Evolutionary conservation across 1,140 invertebrate genomes (phyloP), one percentile per base, ranked within the genome.

Genomic region (Agrilus planipennis): DNA sequence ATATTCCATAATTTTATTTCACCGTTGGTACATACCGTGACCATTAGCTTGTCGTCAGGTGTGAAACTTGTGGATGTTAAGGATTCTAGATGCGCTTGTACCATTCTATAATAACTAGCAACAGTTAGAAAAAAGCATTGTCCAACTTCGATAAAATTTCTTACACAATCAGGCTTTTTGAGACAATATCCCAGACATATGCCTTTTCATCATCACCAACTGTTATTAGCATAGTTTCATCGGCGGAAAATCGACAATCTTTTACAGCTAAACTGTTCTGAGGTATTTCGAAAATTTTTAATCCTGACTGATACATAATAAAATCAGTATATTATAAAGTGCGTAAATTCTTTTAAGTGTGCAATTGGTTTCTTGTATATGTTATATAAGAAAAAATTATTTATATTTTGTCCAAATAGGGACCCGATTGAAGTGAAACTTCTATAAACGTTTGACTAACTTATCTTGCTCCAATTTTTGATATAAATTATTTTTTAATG

Each of bases 161-260:
- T 54, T 56, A 52, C 45, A 46, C 41, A 15, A 80, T 50, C 46
- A 67, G 63, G 44, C 73, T 65, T 59, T 71, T 68, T 4, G 64
- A 70, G 60, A 0, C 42, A 34, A 75, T 52, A 49, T 77, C 67
- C 79, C 80, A 86, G 9, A 85, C 50, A 21, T 70, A 73, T 0
- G 77, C 64, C 27, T 69, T 73, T 54, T 85, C 79, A 60, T 86
- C 82, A 59, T 86, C 81, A 19, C 81, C 75, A 12, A 76, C 81
- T 4, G 79, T 78, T 2, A 77, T 70, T 34, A 87, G 55, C 36
- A 72, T 58, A 3, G 62, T 57, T 7, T 71, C 71, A 51, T 81
- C 71, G 2, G 75, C 71, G 3, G 80, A 81, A 64, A 83, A 81
- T 42, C 69, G 61, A 52, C 76, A 80, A 6, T 74, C 69, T 50